A percentile compares a stretch with the other conserved stretches of the same genome.
phyloP scores from a whole-genome alignment of 1,140 invertebrate genomes.

The Drosophila subobscura region DNA sequence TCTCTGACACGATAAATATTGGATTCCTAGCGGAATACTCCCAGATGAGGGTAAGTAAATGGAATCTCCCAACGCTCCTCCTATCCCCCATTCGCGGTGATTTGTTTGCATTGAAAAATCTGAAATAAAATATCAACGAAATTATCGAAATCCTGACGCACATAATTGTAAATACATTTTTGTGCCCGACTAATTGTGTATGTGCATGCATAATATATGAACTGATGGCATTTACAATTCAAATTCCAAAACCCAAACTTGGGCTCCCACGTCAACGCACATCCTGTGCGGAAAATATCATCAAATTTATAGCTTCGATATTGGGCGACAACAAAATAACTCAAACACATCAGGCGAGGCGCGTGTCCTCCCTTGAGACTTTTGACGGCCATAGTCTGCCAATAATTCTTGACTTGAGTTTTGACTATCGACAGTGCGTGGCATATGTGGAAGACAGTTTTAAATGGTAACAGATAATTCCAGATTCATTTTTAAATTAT shows the following conservation, averaged over 20 bases:
- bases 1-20: constrained; percentile 76
- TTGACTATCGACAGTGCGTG: background rate
- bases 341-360: background rate
- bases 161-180: constrained; percentile 14
- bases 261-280: constrained; percentile 32
- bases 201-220: constrained; percentile 42
- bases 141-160: constrained; percentile 5
- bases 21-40: constrained; percentile 79
- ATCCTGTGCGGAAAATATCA: constrained; percentile 30
- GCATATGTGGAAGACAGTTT: too few species aligned
- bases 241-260: constrained; percentile 17
- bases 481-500: too few species aligned
- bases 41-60: constrained; percentile 69
- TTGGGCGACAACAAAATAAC: background rate
- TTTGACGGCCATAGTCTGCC: constrained; percentile 9
- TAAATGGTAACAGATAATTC: too few species aligned
- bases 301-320: constrained; percentile 15
- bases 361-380: constrained; percentile 5
- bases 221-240: constrained; percentile 35
- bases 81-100: background rate
- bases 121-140: background rate
- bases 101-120: too few species aligned
- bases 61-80: background rate
- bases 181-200: constrained; percentile 7
- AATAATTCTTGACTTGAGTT: too few species aligned